Base-by-base conservation (phyloP, 1,140 invertebrate species). In the Sycobia sp. region DNA sequence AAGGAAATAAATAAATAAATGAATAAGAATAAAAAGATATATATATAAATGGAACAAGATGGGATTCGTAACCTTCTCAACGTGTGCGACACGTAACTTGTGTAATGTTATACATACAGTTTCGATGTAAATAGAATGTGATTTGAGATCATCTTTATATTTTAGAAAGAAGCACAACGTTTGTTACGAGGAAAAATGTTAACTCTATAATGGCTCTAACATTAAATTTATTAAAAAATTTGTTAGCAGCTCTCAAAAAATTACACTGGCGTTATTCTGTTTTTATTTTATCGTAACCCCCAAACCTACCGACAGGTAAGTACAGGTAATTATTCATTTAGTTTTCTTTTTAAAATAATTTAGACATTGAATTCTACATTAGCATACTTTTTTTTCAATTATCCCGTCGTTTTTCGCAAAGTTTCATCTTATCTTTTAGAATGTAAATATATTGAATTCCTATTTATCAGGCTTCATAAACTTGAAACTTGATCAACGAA, bases 171-270 rank as follows among this genome's bases (percentile, higher is more conserved):
- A 65, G 62, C 56, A 59, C 62, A 65, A 65, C 41, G 49, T 59
- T 65, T 65, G 62, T 65, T 65, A 65, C 56, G 36, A 65, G 38
- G 38, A 59, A 59, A 53, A 65, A 54, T 65, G 41, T 65, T 65
- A n/a, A 65, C 49, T 65, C 49, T 59, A 54, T 59, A 65, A 58
- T 64, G 41, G 43, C 55, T 58, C 55, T 65, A 54, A 65, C 55
- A 65, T 65, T 65, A 65, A 65, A 65, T 65, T 65, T 65, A 65
- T 65, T 65, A 65, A 65, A n/a, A n/a, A n/a, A 65, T 58, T 59
- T 65, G 55, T 59, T 65, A 65, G 62, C 47, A 65, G 54, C 46
- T 63, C 25, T 57, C 34, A 41, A 46, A 55, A 16, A 14, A 20
- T n/a, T n/a, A n/a, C n/a, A n/a, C n/a, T n/a, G n/a, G n/a, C n/a